Evolutionary conservation across 2,888 invertebrate species (phyloP).

Genomic region (Campoplex nolae): DNA sequence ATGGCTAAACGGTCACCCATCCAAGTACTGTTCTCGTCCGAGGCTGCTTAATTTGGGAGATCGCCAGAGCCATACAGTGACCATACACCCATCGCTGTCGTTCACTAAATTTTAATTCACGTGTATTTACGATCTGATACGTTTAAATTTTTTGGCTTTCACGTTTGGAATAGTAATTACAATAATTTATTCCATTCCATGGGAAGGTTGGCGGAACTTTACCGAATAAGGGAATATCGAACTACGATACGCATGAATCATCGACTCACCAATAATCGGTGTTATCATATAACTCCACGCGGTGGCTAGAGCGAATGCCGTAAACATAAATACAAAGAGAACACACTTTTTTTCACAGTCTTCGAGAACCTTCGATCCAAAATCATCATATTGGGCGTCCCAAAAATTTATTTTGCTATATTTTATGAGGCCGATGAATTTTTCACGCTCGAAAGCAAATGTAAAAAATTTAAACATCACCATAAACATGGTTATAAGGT

Average conservation of each 20-base stretch:
- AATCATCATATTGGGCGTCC: slow-evolving; percentile 58
- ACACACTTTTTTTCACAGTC: slow-evolving; percentile 65
- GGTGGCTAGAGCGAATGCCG: slow-evolving; percentile 63
- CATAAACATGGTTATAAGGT: slow-evolving; percentile 63
- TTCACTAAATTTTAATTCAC: too few species aligned
- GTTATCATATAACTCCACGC: slow-evolving; percentile 63
- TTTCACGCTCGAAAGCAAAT: slow-evolving; percentile 51
- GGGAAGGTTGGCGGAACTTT: not conserved
- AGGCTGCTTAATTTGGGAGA: too few species aligned
- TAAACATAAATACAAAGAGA: slow-evolving; percentile 59
- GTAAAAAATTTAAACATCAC: slow-evolving; percentile 62
- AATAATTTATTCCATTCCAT: not conserved
- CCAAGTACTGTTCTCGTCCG: too few species aligned
- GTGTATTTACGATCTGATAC: not conserved
- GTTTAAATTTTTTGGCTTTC: not conserved
- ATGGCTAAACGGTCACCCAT: too few species aligned
- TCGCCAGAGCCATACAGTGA: too few species aligned
- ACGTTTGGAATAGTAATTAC: not conserved
- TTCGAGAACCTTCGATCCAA: slow-evolving; percentile 42
- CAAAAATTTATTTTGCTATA: slow-evolving; percentile 65
- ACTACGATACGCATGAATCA: not conserved
- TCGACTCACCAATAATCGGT: slow-evolving; percentile 67
- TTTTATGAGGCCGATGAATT: slow-evolving; percentile 60
- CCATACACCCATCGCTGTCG: too few species aligned
- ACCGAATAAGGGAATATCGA: not conserved